Percentiles rank a stretch among this genome's conserved stretches.
Evolutionary conservation across 2,888 invertebrate species (phyloP).

Genomic region (Eupithecia tripunctaria): DNA sequence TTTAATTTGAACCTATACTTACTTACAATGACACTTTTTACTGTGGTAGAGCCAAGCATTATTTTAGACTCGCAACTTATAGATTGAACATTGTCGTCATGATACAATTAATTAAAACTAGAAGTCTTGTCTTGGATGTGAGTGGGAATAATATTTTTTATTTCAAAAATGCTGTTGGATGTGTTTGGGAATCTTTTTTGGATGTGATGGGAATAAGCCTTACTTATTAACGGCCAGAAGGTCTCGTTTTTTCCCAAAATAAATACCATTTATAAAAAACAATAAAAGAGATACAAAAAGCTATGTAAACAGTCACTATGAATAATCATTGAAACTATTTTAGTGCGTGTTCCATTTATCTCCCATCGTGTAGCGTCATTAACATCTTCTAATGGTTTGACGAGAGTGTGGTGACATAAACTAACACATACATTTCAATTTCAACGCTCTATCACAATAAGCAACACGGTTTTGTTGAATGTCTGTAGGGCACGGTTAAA

Average conservation of each 20-base stretch:
- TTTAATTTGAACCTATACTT: too few relatives aligned
- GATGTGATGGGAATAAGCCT: too few relatives aligned
- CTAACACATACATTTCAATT: constrained; percentile 73
- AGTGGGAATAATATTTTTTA: too few relatives aligned
- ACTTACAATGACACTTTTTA: too few relatives aligned
- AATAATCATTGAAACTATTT: constrained; percentile 16
- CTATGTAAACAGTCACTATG: neutral
- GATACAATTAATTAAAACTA: too few relatives aligned
- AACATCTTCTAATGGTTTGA: constrained; percentile 72
- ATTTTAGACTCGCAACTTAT: too few relatives aligned
- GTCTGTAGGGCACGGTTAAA: neutral
- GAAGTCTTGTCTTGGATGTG: too few relatives aligned
- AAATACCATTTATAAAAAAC: neutral
- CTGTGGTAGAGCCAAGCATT: too few relatives aligned
- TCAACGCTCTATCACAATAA: constrained; percentile 75
- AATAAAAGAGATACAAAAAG: neutral
- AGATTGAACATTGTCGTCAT: too few relatives aligned
- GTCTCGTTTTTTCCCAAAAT: neutral
- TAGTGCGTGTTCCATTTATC: constrained; percentile 30
- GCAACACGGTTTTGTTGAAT: constrained; percentile 2
- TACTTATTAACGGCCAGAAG: neutral
- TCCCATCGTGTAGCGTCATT: constrained; percentile 42
- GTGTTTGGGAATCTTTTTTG: too few relatives aligned
- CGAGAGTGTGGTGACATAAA: constrained; percentile 67
- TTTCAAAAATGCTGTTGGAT: too few relatives aligned